These are phyloP conservation scores for Zele albiditarsus DNA, from an alignment of 2,888 invertebrate species.

Conservation along the genomic window DNA sequence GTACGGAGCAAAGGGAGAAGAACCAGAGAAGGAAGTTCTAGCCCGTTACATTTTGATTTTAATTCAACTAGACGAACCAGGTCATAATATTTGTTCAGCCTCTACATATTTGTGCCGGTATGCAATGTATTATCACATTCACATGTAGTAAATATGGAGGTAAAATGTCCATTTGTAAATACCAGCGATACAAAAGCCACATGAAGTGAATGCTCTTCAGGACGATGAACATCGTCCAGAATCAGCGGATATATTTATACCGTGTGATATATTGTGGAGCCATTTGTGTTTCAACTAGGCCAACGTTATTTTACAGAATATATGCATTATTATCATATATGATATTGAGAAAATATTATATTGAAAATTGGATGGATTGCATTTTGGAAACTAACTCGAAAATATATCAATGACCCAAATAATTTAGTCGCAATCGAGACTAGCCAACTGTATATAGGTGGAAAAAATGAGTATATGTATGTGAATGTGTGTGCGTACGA, in stretches of 20 bases:
- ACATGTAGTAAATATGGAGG: neutral
- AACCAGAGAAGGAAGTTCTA: neutral
- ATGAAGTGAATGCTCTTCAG: neutral
- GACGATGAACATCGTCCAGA: neutral
- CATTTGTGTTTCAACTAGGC: constrained; percentile 10
- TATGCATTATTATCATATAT: neutral
- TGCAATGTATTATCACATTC: neutral
- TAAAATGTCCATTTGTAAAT: neutral
- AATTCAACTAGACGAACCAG: constrained; percentile 20
- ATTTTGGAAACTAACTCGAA: neutral
- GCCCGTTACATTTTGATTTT: neutral
- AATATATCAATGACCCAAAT: neutral
- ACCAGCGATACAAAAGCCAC: neutral
- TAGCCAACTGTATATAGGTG: neutral
- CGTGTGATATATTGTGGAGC: neutral
- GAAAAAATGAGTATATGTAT: neutral
- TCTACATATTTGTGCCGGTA: neutral
- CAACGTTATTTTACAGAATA: constrained; percentile 6
- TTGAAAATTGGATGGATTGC: too few species aligned
- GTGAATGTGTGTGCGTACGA: neutral
- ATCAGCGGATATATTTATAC: neutral
- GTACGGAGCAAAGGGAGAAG: neutral
- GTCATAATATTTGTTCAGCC: constrained; percentile 16
- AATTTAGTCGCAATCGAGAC: neutral
- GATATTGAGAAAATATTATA: too few species aligned